Conservation (phyloP, 2,888 invertebrate species). For the Theristus sp. region DNA sequence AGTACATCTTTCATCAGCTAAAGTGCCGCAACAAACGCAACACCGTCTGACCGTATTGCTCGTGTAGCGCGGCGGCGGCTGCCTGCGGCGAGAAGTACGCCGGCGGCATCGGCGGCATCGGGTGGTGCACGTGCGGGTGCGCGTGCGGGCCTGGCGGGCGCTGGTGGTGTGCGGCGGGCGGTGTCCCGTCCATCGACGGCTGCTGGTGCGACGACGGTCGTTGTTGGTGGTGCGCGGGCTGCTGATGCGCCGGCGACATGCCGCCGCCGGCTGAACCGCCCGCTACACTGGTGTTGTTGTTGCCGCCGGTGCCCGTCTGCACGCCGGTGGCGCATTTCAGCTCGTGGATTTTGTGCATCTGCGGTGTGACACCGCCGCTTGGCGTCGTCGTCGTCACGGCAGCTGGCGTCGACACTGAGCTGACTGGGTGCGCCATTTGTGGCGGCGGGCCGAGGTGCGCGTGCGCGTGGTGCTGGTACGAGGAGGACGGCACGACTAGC, state of each 20-base stretch:
- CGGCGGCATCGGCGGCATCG: background rate
- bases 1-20: too few species aligned
- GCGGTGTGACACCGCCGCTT: background rate
- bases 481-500: background rate
- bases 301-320: too few species aligned
- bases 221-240: too few species aligned
- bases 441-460: too few species aligned
- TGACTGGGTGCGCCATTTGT: background rate
- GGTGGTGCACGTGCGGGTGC: background rate
- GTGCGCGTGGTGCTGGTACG: background rate
- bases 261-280: too few species aligned
- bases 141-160: background rate
- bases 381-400: background rate
- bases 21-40: background rate
- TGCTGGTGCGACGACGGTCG: background rate
- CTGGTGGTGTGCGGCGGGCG: too few species aligned
- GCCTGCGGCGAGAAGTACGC: too few species aligned
- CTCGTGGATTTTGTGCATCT: background rate
- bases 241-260: too few species aligned
- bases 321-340: background rate
- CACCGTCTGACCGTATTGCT: background rate
- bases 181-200: background rate
- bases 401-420: background rate
- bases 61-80: too few species aligned
- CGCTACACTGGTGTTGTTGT: too few species aligned